Conservation (phyloP, 1,140 invertebrate genomes). For the Homalodisca vitripennis region DNA sequence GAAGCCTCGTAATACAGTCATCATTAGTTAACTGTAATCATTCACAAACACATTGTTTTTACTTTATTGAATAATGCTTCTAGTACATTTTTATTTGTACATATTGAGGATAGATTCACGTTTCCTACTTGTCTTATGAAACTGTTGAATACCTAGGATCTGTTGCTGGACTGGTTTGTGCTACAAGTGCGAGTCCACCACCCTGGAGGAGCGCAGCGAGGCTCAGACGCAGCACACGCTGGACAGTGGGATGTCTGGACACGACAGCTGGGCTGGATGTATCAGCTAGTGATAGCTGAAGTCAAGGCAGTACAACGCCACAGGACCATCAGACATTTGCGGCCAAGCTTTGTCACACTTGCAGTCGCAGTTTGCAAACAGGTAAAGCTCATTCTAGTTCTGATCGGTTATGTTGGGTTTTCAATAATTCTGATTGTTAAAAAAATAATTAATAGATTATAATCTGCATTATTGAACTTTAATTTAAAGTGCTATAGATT, state of each 20-base stretch:
- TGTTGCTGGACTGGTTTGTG: constrained; percentile 20
- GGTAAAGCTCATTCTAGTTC: constrained; percentile 1
- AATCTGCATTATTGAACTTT: no score
- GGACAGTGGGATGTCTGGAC: constrained; percentile 26
- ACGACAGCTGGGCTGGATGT: constrained; percentile 15
- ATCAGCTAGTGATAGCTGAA: constrained; percentile 15
- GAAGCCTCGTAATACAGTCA: no score
- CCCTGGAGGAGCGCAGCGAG: constrained; percentile 10
- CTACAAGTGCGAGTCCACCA: constrained; percentile 26
- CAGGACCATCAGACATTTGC: not conserved
- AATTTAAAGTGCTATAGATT: no score
- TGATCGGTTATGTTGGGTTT: no score
- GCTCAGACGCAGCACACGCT: constrained; percentile 6
- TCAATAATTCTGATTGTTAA: no score
- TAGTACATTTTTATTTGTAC: no score
- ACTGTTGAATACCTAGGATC: constrained; percentile 3
- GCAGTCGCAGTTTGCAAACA: constrained; percentile 23
- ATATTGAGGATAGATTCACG: not conserved
- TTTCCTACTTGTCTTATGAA: not conserved
- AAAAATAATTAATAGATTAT: no score
- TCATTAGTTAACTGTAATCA: no score
- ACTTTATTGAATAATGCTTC: no score
- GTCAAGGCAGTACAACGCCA: not conserved
- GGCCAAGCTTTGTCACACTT: not conserved
- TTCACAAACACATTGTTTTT: not conserved